Evolutionary conservation across 2,888 invertebrate genomes (phyloP).

Genomic region (Xanthia togata): DNA sequence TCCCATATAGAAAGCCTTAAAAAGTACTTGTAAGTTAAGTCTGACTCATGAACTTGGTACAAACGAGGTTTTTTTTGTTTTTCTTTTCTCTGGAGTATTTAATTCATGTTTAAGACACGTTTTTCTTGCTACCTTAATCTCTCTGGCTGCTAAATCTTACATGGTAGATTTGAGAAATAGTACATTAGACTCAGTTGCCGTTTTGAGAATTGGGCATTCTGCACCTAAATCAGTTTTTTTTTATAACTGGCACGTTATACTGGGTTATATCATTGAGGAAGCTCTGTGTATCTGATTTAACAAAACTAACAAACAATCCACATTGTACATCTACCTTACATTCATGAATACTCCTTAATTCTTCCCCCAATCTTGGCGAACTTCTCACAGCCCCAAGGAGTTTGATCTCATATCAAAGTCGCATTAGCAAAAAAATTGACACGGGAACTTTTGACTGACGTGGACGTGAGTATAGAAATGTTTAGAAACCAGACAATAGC

Average conservation of each 20-base stretch:
- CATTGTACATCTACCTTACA: slow-evolving; percentile 41
- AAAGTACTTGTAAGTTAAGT: slow-evolving; percentile 9
- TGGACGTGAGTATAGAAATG: slow-evolving; percentile 67
- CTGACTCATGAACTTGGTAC: not conserved
- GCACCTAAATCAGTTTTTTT: slow-evolving; percentile 10
- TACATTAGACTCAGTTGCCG: too few species aligned
- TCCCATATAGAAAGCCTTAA: slow-evolving; percentile 18
- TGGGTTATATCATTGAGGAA: not conserved
- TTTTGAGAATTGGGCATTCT: too few species aligned
- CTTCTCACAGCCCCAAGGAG: slow-evolving; percentile 64
- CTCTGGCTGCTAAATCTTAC: not conserved
- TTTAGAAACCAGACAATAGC: slow-evolving; percentile 69
- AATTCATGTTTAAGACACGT: not conserved
- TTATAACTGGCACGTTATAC: not conserved
- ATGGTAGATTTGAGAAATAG: not conserved
- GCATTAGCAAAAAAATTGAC: slow-evolving; percentile 76
- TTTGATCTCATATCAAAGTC: slow-evolving; percentile 73
- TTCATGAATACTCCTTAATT: slow-evolving; percentile 55
- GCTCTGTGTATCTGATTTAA: slow-evolving; percentile 2
- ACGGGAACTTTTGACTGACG: slow-evolving; percentile 77
- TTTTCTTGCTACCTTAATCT: not conserved
- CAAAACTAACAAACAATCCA: slow-evolving; percentile 47
- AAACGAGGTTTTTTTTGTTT: not conserved
- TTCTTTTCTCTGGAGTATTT: slow-evolving; percentile 1
- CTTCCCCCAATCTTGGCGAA: slow-evolving; percentile 44